These are phyloP conservation scores for Stylophora pistillata DNA, from an alignment of 64 coral and sea anemone genomes.

Conservation along the genomic window DNA sequence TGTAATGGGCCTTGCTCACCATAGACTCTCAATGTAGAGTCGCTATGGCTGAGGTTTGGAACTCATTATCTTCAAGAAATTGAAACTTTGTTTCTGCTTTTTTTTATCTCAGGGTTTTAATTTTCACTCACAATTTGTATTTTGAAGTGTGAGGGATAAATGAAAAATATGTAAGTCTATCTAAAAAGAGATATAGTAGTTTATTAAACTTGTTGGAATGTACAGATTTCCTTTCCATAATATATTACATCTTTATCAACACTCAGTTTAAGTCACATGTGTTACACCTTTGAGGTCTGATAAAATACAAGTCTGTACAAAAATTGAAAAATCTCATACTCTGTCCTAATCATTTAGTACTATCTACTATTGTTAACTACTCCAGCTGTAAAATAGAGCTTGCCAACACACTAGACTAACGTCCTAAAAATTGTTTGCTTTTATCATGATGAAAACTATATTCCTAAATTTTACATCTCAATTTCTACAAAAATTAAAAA, in stretches of 20 bases:
- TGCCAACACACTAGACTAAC: not conserved
- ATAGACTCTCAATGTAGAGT: too few relatives aligned
- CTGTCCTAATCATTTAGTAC: not conserved
- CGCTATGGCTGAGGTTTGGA: too few relatives aligned
- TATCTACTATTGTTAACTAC: not conserved
- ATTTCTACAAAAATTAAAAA: not conserved
- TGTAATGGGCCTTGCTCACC: too few relatives aligned
- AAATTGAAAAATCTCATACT: not conserved
- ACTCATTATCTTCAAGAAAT: too few relatives aligned
- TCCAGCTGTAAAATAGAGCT: not conserved
- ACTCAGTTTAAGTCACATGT: not conserved
- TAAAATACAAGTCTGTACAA: conserved; percentile 13
- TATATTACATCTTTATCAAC: conserved; percentile 12
- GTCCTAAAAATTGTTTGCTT: not conserved
- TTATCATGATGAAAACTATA: not conserved
- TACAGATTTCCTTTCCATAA: not conserved
- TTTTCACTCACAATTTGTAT: too few relatives aligned
- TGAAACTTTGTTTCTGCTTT: too few relatives aligned
- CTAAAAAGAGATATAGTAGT: too few relatives aligned
- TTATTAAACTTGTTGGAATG: too few relatives aligned
- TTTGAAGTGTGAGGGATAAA: too few relatives aligned
- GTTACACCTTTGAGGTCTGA: not conserved
- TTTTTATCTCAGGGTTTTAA: too few relatives aligned
- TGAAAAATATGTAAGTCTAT: too few relatives aligned
- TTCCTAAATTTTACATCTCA: not conserved